phyloP scores from a whole-genome alignment of 2,113 vertebrate species.

The Myxocyprinus asiaticus region DNA sequence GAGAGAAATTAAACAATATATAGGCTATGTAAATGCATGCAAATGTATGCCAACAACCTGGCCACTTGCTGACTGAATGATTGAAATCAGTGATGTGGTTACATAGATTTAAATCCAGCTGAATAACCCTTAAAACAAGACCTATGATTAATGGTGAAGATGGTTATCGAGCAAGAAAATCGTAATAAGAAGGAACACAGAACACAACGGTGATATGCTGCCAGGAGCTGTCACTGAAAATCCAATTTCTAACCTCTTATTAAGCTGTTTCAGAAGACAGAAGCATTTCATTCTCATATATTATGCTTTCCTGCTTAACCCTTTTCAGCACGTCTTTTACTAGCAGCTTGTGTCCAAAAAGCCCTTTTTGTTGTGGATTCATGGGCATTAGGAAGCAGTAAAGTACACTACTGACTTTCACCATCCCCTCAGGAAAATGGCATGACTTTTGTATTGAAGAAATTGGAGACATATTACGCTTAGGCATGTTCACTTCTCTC shows the following conservation, averaged over 20 bases:
- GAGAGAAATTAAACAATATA: background rate
- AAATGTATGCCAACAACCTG: constrained; percentile 53
- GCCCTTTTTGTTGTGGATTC: background rate
- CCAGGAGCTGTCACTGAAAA: constrained; percentile 29
- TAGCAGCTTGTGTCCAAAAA: too few relatives aligned
- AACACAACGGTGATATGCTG: background rate
- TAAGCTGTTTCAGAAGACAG: constrained; percentile 2
- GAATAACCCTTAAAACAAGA: background rate
- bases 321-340: background rate
- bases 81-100: constrained; percentile 25
- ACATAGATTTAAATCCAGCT: constrained; percentile 15
- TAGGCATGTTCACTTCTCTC: background rate
- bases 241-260: constrained; percentile 25
- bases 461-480: background rate
- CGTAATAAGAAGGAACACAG: background rate
- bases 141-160: background rate
- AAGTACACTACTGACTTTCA: background rate
- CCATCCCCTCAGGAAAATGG: background rate
- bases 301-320: constrained; percentile 5
- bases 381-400: background rate
- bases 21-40: constrained; percentile 12
- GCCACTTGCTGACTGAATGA: background rate
- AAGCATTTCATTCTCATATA: background rate
- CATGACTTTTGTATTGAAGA: constrained; percentile 2
- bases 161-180: too few relatives aligned